Evolutionary conservation across 2,888 invertebrate genomes (phyloP).

Genomic region (Ormyrus labotus): DNA sequence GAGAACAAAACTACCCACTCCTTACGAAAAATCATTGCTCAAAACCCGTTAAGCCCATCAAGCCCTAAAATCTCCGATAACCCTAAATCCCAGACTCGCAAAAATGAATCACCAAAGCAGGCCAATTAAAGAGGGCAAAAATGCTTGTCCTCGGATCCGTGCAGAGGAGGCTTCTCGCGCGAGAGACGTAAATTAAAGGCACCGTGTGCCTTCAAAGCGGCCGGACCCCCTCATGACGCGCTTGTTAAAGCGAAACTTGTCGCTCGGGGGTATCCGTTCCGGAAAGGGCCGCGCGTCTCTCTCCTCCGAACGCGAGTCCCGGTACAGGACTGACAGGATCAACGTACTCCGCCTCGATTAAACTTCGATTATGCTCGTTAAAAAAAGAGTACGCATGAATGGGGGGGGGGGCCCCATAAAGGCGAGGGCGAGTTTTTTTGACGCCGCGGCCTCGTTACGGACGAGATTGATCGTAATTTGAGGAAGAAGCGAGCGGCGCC

Average conservation of each 20-base stretch:
- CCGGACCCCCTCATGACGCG: background rate
- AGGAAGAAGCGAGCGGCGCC: no score
- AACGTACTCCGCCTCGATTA: constrained; percentile 36
- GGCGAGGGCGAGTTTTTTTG: background rate
- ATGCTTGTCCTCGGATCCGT: background rate
- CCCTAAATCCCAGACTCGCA: background rate
- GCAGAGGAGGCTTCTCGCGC: constrained; percentile 11
- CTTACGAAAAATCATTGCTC: no score
- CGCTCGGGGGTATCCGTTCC: constrained; percentile 23
- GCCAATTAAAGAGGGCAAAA: constrained; percentile 26
- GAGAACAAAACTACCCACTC: no score
- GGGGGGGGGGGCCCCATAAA: background rate
- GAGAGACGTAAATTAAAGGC: constrained; percentile 43
- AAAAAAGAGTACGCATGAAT: constrained; percentile 6
- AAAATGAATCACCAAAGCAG: constrained; percentile 22
- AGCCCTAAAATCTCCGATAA: no score
- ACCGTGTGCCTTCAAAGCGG: background rate
- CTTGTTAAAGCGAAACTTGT: constrained; percentile 44
- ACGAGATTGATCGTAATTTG: no score
- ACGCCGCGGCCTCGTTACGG: no score
- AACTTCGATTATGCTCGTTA: constrained; percentile 39
- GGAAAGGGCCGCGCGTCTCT: background rate
- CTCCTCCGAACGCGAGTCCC: background rate
- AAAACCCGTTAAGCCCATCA: no score
- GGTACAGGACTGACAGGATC: constrained; percentile 36